Conservation (phyloP, 2,797 vertebrate species). For the Petrocephalus schoutedeni region DNA sequence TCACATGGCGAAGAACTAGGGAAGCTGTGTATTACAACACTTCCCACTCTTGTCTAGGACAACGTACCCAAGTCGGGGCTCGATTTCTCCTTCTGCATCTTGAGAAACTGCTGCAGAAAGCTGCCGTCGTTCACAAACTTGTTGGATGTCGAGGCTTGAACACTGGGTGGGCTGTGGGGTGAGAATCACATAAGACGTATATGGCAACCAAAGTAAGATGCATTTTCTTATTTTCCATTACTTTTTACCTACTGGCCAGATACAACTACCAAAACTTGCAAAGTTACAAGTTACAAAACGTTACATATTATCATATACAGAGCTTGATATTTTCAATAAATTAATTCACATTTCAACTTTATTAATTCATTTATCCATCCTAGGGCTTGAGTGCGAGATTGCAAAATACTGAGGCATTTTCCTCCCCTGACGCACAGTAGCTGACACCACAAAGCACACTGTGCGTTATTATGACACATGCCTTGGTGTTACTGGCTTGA, state of each 20-base stretch:
- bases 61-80: constrained; percentile 53
- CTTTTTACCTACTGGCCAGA: neutral
- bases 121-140: constrained; percentile 96
- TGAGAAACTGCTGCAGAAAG: constrained; percentile 96
- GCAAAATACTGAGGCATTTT: neutral
- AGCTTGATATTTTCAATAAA: constrained; percentile 3
- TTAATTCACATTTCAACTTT: neutral
- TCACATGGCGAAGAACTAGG: neutral
- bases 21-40: neutral
- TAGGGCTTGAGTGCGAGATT: neutral
- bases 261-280: neutral
- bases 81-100: constrained; percentile 84
- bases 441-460: neutral
- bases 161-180: constrained; percentile 48
- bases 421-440: neutral
- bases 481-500: constrained; percentile 60
- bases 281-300: neutral
- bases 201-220: neutral
- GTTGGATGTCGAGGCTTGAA: constrained; percentile 68
- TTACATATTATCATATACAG: neutral
- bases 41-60: neutral
- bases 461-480: constrained; percentile 40
- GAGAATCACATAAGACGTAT: constrained; percentile 24
- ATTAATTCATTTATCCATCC: neutral
- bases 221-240: neutral